Evolutionary conservation across 1,140 invertebrate genomes (phyloP).

Genomic region (Wasmannia auropunctata): DNA sequence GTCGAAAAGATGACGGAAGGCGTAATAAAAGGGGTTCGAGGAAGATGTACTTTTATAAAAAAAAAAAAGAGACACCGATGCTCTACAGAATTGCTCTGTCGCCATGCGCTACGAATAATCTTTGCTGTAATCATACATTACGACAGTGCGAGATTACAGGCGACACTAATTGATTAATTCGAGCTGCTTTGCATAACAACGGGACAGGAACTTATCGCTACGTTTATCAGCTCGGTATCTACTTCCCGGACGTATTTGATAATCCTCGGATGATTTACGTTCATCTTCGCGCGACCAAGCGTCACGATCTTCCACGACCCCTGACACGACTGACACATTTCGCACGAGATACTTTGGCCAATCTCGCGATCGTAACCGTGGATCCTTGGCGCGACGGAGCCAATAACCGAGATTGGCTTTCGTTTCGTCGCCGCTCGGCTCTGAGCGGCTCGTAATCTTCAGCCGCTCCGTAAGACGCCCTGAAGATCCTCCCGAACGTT

Average conservation of each 20-base stretch:
- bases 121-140: background rate
- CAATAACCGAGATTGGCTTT: constrained; percentile 80
- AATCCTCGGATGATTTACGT: constrained; percentile 3
- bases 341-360: constrained; percentile 54
- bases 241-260: background rate
- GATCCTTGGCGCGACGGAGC: constrained; percentile 64
- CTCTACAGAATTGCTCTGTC: background rate
- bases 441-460: constrained; percentile 61
- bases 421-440: constrained; percentile 60
- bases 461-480: constrained; percentile 27
- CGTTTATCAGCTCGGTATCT: background rate
- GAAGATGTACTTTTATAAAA: constrained; percentile 42
- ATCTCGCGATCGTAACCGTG: constrained; percentile 65
- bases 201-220: background rate
- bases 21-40: background rate
- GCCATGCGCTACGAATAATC: background rate
- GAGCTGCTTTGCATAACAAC: background rate
- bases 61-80: constrained; percentile 36
- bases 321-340: constrained; percentile 57
- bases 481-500: constrained; percentile 45
- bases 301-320: constrained; percentile 50
- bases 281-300: constrained; percentile 14
- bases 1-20: background rate
- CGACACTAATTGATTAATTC: background rate
- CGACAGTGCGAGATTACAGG: background rate